Evolutionary conservation across 2,888 invertebrate species (phyloP).

Genomic region (Conomelus anceps): DNA sequence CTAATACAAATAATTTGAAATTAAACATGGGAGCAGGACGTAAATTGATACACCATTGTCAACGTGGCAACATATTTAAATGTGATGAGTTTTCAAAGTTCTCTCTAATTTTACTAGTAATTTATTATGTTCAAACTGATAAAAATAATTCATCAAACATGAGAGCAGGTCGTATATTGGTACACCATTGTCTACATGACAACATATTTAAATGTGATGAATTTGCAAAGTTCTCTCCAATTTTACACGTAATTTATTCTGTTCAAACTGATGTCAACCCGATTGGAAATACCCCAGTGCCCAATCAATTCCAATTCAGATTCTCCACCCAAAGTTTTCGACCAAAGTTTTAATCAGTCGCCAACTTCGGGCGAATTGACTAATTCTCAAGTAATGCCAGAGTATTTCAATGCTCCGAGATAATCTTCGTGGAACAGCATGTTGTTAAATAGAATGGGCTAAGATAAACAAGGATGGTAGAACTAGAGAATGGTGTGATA

Average conservation of each 20-base stretch:
- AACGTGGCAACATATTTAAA: too few relatives aligned
- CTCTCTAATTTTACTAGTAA: too few relatives aligned
- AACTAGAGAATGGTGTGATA: neutral
- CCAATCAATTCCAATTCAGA: neutral
- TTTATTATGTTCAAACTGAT: too few relatives aligned
- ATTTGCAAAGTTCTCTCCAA: too few relatives aligned
- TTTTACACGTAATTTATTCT: neutral
- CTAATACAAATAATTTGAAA: too few relatives aligned
- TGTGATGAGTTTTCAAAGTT: too few relatives aligned
- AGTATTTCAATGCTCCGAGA: neutral
- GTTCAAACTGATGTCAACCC: neutral
- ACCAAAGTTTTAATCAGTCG: neutral
- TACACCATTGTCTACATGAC: too few relatives aligned
- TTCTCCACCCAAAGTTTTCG: neutral
- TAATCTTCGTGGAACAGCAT: neutral
- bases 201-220: too few relatives aligned
- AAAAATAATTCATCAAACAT: too few relatives aligned
- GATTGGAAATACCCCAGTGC: neutral
- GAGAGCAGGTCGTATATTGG: too few relatives aligned
- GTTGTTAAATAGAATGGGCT: neutral
- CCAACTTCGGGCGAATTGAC: neutral
- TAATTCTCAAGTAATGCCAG: neutral
- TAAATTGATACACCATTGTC: too few relatives aligned
- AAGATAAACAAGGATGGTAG: neutral
- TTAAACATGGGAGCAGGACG: too few relatives aligned